Evolutionary conservation across 2,113 vertebrate species (phyloP), one percentile per base, ranked within the genome.

Genomic region (Prionailurus bengalensis): DNA sequence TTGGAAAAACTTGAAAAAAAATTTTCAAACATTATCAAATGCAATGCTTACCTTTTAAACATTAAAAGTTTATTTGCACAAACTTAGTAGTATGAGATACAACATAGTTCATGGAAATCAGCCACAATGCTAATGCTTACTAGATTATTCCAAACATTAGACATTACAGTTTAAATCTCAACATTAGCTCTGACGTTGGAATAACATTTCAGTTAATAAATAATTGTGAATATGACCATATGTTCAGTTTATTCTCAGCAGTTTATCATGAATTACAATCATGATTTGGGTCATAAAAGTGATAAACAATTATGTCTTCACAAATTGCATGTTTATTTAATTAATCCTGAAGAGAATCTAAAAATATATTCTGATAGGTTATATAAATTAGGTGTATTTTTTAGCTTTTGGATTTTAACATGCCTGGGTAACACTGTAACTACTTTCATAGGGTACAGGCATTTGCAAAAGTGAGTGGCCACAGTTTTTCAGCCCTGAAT

Each of bases 61-160:
- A 98, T 21, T 70, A 15, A 42, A 84, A 70, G 42, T 99, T 99
- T 99, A 99, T 99, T 99, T 98, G 92, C 91, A 98, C 89, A 58
- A 98, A 27, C 55, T 93, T 93, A 97, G 89, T 84, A 94, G 27
- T 97, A 97, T 95, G 95, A 98, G 90, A 98, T 96, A 92, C 21
- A 98, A 93, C 21, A 98, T 51, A 97, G 96, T 61, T 97, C 6
- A 70, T 45, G 88, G 71, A 96, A 97, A 97, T 82, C 85, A 79
- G 98, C 4, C 63, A 98, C 66, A 96, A 94, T 96, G 36, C 81
- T 92, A 84, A 93, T 71, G 88, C 93, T 97, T 98, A 99, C 97
- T 97, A 97, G 68, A 97, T 98, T 98, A 98, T 97, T 98, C 88
- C 94, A 98, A 98, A 97, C 71, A 70, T 98, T 98, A 98, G 73